Evolutionary conservation across 2,888 invertebrate species (phyloP), one percentile per base, ranked within the genome.

Genomic region (Candidula unifasciata): DNA sequence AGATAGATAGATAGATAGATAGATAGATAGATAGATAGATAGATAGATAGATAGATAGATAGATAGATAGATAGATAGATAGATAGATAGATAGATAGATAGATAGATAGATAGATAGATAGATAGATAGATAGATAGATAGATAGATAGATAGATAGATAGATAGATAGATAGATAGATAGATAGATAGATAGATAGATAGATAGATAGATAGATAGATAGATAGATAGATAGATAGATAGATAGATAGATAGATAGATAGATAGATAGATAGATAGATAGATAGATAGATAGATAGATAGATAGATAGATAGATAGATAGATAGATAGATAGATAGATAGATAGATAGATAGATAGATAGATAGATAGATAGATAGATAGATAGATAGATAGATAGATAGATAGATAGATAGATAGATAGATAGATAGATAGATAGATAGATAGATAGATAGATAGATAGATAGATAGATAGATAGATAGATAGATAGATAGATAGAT

Each of bases 1-100:
- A 66, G 66, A n/a, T n/a, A 66, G 66, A n/a, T n/a, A 66, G 66
- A 66, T n/a, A 66, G 66, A 66, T n/a, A 66, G 66, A 66, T n/a
- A 66, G 66, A 66, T n/a, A 66, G 66, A 66, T n/a, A 66, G 66
- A 66, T n/a, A 66, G 66, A 66, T n/a, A 66, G 66, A 66, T n/a
- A 66, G 66, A 66, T n/a, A 66, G 66, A 66, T n/a, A 66, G 66
- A 66, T n/a, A 66, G 66, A 66, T n/a, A 66, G 66, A 66, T n/a
- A 66, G 66, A 66, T n/a, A 66, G 66, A 60, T 16, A 60, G 60
- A 60, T 60, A 60, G 60, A 60, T 60, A 60, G 60, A 60, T 60
- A 60, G 60, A 60, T 60, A 60, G 60, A 60, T 60, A 60, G 60
- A 60, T 60, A 60, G 60, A 60, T 60, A 60, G 60, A 60, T 60